Evolutionary conservation across 2,888 invertebrate species (phyloP), one percentile per base, ranked within the genome.

Genomic region (Zele albiditarsus): DNA sequence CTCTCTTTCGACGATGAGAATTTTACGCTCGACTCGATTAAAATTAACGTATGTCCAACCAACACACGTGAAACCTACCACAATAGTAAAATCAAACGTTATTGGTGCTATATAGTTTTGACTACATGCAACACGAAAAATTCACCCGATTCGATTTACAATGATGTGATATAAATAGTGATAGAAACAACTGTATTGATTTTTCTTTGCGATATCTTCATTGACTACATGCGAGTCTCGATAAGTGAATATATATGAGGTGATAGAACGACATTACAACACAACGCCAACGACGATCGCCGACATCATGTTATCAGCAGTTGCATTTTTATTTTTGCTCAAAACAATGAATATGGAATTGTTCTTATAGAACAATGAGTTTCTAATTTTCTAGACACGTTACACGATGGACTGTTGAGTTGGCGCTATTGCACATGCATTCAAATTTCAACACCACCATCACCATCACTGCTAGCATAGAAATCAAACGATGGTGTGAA

Each of bases 341-440:
- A 49, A 6, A 31, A 74, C 69, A 74, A 74, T 74, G 57, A 62
- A 71, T 23, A 63, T 69, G 49, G 74, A 53, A 74, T 73, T 73
- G 73, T 73, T 73, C 73, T 69, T 73, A 68, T 42, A 49, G 33
- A 68, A 73, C 73, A 73, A 73, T 73, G 73, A 68, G 62, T 73
- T 73, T 73, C 62, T 68, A 73, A 73, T 73, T 73, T 68, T 68
- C 68, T 60, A 60, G 73, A 46, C 65, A 60, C 49, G 38, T 62
- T 49, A n/a, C 73, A 69, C 68, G 73, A 62, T 73, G 73, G 73
- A 67, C 73, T 58, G 42, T 67, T 23, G 28, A 73, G 20, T 71
- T 62, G 31, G 71, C 53, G 28, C 53, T 23, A 71, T 65, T 53
- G 25, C 63, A 20, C 46, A 46, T 42, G 0, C 12, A 46, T 14